Percentiles rank a stretch among this genome's conserved stretches.
These are phyloP conservation scores for Xylocopa sonorina DNA, from an alignment of 1,140 invertebrate genomes.

Conservation along the genomic window DNA sequence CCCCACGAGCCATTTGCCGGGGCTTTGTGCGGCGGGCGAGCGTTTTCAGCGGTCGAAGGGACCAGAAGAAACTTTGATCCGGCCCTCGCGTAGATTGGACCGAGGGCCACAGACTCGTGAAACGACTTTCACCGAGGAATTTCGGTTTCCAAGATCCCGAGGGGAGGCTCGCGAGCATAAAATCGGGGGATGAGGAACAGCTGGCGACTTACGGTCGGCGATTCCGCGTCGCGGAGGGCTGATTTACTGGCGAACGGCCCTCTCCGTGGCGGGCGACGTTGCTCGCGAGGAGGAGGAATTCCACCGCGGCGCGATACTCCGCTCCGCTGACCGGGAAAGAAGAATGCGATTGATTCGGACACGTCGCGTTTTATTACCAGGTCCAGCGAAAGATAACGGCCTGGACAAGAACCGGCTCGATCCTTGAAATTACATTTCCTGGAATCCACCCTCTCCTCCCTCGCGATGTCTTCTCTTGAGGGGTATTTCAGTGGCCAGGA, in stretches of 20 bases:
- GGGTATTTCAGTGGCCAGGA: slow-evolving; percentile 16
- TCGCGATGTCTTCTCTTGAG: background rate
- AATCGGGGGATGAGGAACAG: slow-evolving; percentile 15
- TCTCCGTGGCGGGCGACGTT: slow-evolving; percentile 14
- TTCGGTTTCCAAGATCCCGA: slow-evolving; percentile 20
- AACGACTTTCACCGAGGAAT: slow-evolving; percentile 50
- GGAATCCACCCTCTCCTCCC: slow-evolving; percentile 1
- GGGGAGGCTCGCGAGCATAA: background rate
- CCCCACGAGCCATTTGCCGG: slow-evolving; percentile 27
- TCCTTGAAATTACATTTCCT: slow-evolving; percentile 42
- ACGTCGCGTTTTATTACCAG: slow-evolving; percentile 49
- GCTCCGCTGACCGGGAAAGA: slow-evolving; percentile 35
- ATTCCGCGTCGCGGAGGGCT: slow-evolving; percentile 36
- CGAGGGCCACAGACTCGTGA: slow-evolving; percentile 32
- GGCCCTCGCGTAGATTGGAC: no score
- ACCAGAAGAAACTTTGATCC: slow-evolving; percentile 56
- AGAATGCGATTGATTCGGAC: slow-evolving; percentile 61
- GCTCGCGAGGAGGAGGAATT: slow-evolving; percentile 45
- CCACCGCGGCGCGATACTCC: slow-evolving; percentile 37
- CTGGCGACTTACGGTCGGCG: slow-evolving; percentile 45
- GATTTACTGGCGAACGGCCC: slow-evolving; percentile 52
- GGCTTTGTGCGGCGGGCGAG: slow-evolving; percentile 45
- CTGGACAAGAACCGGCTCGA: background rate
- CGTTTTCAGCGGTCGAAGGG: slow-evolving; percentile 46
- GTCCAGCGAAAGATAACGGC: slow-evolving; percentile 17